These are phyloP conservation scores for Plagiodera versicolora DNA, from an alignment of 2,888 invertebrate genomes.

Conservation along the genomic window DNA sequence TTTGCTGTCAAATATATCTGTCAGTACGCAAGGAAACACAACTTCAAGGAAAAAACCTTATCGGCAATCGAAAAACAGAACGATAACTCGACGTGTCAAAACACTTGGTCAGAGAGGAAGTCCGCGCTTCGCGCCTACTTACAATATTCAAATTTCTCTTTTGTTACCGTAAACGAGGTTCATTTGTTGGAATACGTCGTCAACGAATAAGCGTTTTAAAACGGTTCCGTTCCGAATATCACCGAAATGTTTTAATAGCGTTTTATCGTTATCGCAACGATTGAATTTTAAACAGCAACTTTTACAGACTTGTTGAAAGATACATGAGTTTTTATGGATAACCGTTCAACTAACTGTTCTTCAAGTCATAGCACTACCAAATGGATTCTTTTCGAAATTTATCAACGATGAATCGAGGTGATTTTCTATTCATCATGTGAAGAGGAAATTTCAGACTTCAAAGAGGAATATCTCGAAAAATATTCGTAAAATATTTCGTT, in stretches of 20 bases:
- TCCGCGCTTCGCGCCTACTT: constrained; percentile 11
- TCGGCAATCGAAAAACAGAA: neutral
- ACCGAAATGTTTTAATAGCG: neutral
- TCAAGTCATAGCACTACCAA: no score
- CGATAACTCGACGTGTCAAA: constrained; percentile 7
- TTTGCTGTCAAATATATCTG: neutral
- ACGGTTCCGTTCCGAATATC: neutral
- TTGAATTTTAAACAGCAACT: neutral
- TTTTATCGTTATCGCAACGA: neutral
- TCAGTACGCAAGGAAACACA: neutral
- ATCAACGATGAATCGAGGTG: no score
- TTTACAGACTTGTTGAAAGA: neutral
- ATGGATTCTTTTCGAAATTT: no score
- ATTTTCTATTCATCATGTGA: no score
- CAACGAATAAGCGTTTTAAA: neutral
- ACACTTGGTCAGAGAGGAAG: constrained; percentile 19
- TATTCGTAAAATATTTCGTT: no score
- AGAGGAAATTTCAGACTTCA: no score
- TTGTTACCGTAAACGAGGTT: constrained; percentile 14
- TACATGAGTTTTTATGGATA: neutral
- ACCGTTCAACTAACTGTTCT: neutral
- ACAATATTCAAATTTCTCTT: constrained; percentile 22
- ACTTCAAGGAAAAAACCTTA: neutral
- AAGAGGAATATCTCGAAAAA: no score
- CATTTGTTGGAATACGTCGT: neutral